Evolutionary conservation across 2,888 invertebrate genomes (phyloP).

Genomic region (Watsonalla binaria): DNA sequence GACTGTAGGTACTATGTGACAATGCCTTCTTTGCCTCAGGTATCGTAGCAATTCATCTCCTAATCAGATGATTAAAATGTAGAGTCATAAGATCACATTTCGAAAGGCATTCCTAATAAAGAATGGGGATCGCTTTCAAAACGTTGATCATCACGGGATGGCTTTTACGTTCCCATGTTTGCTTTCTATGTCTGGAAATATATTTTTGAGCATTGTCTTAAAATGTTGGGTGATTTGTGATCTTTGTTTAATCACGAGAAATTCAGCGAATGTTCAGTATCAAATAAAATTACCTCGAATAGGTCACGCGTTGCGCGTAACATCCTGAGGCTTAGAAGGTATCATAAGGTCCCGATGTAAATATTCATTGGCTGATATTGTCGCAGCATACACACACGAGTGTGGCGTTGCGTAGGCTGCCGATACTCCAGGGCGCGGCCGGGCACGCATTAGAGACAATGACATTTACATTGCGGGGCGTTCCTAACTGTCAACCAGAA

Average conservation of each 20-base stretch:
- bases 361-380: constrained; percentile 69
- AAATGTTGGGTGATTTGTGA: no score
- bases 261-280: neutral
- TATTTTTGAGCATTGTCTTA: no score
- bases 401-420: constrained; percentile 55
- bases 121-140: no score
- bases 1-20: constrained; percentile 21
- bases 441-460: constrained; percentile 71
- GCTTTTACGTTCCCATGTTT: no score
- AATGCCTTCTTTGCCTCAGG: constrained; percentile 24
- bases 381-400: constrained; percentile 21
- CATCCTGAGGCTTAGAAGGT: constrained; percentile 39
- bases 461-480: constrained; percentile 74
- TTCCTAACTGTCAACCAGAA: constrained; percentile 70
- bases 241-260: neutral
- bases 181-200: no score
- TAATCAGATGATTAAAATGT: constrained; percentile 3
- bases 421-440: constrained; percentile 53
- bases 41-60: constrained; percentile 28
- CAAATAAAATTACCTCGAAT: constrained; percentile 28
- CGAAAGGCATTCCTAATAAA: neutral
- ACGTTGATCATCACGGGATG: no score
- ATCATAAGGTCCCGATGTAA: constrained; percentile 53
- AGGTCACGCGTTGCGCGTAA: constrained; percentile 35
- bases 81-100: neutral